These are phyloP conservation scores for Chionodraco myersi DNA, from an alignment of 2,113 vertebrate species.

Conservation along the genomic window DNA sequence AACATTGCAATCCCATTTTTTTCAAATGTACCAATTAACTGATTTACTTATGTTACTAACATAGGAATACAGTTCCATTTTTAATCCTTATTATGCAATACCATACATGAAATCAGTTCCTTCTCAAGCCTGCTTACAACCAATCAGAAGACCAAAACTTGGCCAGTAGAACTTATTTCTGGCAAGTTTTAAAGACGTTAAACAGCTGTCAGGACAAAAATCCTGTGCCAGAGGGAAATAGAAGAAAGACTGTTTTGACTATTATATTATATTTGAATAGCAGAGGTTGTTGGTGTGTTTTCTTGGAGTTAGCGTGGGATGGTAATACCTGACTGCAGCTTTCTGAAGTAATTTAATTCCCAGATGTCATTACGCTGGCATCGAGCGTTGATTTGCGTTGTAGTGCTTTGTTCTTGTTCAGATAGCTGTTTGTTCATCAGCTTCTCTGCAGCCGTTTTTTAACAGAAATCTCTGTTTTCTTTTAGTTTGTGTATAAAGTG, in stretches of 20 bases:
- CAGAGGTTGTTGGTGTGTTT: slow-evolving; percentile 28
- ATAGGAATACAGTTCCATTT: too few relatives aligned
- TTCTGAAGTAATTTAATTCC: slow-evolving; percentile 65
- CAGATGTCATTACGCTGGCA: slow-evolving; percentile 49
- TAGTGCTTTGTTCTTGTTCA: slow-evolving; percentile 55
- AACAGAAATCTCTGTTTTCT: slow-evolving; percentile 37
- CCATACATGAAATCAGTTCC: too few relatives aligned
- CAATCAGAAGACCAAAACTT: slow-evolving; percentile 2
- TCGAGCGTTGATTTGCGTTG: slow-evolving; percentile 58
- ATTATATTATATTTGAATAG: slow-evolving; percentile 36
- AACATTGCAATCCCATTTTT: too few relatives aligned
- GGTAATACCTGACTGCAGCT: slow-evolving; percentile 48
- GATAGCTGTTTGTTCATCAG: slow-evolving; percentile 34
- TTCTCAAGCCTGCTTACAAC: neutral
- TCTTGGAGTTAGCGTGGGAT: slow-evolving; percentile 21
- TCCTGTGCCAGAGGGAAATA: slow-evolving; percentile 29
- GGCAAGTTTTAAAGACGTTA: slow-evolving; percentile 15
- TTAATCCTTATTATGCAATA: too few relatives aligned
- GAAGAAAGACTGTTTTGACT: slow-evolving; percentile 11
- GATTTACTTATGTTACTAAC: too few relatives aligned
- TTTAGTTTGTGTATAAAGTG: slow-evolving; percentile 1
- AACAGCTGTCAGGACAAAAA: slow-evolving; percentile 49
- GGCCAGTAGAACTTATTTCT: slow-evolving; percentile 39
- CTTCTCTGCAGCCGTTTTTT: slow-evolving; percentile 30
- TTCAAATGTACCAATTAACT: too few relatives aligned